Conservation (phyloP, 2,113 vertebrate genomes). For the Ramphastos sulfuratus region DNA sequence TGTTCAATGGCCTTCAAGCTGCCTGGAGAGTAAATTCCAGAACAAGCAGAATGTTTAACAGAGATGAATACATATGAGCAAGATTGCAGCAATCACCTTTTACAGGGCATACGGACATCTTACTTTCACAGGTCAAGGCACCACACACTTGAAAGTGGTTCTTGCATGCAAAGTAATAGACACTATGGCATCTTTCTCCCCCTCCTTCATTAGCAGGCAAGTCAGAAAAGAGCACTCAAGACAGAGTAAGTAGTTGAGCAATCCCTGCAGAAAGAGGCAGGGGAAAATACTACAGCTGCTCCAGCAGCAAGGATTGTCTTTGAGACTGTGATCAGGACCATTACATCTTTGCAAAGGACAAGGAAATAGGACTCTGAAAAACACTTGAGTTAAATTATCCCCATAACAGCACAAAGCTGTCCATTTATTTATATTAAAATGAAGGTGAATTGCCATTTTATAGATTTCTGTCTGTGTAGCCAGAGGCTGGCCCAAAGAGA, state of each 20-base stretch:
- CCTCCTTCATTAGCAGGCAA: slow-evolving; percentile 37
- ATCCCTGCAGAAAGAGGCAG: background rate
- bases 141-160: background rate
- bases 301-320: background rate
- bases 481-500: background rate
- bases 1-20: slow-evolving; percentile 69
- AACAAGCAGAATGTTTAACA: slow-evolving; percentile 7
- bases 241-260: background rate
- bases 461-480: background rate
- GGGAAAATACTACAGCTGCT: background rate
- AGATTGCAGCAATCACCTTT: background rate
- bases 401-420: background rate
- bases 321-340: background rate
- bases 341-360: background rate
- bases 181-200: background rate
- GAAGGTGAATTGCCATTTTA: background rate
- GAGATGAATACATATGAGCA: background rate
- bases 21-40: background rate
- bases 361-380: background rate
- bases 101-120: background rate
- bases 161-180: slow-evolving; percentile 17
- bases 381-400: background rate
- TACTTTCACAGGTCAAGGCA: slow-evolving; percentile 21
- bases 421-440: background rate
- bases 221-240: slow-evolving; percentile 20